Evolutionary conservation across 2,797 vertebrate species (phyloP).

Genomic region (Falco berigora): DNA sequence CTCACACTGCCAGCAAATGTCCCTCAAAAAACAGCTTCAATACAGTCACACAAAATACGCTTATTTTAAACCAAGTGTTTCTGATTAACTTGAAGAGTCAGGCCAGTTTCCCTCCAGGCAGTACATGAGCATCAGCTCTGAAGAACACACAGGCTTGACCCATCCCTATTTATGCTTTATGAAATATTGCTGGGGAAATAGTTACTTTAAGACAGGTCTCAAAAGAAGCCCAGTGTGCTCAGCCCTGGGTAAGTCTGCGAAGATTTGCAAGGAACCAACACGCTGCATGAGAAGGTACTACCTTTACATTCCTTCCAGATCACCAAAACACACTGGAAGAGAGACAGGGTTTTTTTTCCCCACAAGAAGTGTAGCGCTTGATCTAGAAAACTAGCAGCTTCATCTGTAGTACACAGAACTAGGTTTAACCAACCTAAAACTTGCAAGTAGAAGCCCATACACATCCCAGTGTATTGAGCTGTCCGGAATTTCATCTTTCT

Average conservation of each 20-base stretch:
- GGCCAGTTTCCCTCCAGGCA: not conserved
- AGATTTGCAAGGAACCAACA: fast-evolving
- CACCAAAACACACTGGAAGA: not conserved
- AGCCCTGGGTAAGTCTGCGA: not conserved
- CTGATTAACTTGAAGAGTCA: not conserved
- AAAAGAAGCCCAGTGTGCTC: not conserved
- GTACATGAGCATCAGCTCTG: not conserved
- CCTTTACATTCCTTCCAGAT: not conserved
- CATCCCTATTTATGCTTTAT: not conserved
- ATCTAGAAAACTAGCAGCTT: not conserved
- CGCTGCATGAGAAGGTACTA: not conserved
- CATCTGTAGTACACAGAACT: not conserved
- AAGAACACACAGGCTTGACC: not conserved
- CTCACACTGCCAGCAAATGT: not conserved
- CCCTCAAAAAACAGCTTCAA: not conserved
- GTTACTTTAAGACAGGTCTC: not conserved
- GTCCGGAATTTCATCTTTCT: not conserved
- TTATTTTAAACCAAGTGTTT: slow-evolving; percentile 16
- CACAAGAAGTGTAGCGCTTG: not conserved
- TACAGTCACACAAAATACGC: not conserved
- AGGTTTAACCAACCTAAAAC: not conserved
- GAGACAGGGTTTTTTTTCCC: not conserved
- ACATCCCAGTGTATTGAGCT: not conserved
- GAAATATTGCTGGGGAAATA: not conserved
- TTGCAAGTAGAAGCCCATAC: not conserved